Percentiles rank a stretch among this genome's conserved stretches.
Conservation (phyloP, 2,113 vertebrate species). For the Zosterops hypoxanthus region DNA sequence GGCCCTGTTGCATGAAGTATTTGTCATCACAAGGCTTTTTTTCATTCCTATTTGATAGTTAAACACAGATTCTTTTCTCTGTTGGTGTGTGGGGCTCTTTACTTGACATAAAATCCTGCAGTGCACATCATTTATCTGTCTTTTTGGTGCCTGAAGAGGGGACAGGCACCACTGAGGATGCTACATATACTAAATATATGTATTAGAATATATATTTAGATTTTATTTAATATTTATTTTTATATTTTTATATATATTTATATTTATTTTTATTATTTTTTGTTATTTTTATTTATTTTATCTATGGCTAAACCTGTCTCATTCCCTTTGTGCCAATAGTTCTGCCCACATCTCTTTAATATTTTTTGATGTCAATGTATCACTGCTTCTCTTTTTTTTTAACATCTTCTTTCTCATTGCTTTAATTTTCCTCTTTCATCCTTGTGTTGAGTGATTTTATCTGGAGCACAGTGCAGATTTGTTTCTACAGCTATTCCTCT, state of each 20-base stretch:
- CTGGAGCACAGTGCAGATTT: neutral
- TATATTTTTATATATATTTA: too few relatives aligned
- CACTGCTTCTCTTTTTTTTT: neutral
- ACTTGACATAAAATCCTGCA: neutral
- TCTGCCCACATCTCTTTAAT: neutral
- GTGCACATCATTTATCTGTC: neutral
- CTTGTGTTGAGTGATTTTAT: neutral
- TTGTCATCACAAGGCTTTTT: neutral
- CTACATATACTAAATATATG: neutral
- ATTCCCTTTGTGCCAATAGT: accelerated
- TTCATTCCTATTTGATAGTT: neutral
- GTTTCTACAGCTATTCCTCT: neutral
- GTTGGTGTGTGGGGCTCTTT: neutral
- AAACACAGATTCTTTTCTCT: neutral
- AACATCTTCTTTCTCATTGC: neutral
- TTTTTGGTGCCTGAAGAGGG: neutral
- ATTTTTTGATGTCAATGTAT: neutral
- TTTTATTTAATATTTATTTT: neutral
- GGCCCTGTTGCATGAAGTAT: neutral
- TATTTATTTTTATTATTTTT: too few relatives aligned
- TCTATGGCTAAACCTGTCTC: neutral
- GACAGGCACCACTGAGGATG: neutral
- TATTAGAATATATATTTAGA: neutral
- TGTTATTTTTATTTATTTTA: too few relatives aligned
- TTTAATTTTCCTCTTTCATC: neutral